These are phyloP conservation scores for Drosophila neonasuta DNA, from an alignment of 2,888 invertebrate species.

Conservation along the genomic window DNA sequence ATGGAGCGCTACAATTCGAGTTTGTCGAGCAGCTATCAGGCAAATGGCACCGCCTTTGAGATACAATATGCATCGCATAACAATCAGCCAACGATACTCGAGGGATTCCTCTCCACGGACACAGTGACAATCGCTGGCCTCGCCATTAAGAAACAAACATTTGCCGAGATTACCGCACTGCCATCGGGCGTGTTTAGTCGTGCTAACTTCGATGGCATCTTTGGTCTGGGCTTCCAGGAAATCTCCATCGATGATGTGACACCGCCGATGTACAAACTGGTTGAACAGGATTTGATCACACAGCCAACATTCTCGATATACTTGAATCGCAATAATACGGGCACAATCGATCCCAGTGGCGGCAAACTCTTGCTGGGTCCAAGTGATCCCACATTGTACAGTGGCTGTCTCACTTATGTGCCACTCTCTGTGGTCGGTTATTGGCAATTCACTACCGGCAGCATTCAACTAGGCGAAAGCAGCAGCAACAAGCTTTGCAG, in stretches of 20 bases:
- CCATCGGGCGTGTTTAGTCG: constrained; percentile 94
- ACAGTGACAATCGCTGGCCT: constrained; percentile 88
- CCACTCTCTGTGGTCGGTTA: constrained; percentile 92
- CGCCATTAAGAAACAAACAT: constrained; percentile 89
- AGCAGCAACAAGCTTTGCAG: constrained; percentile 84
- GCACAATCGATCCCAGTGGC: constrained; percentile 85
- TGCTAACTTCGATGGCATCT: constrained; percentile 98
- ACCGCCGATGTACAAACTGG: constrained; percentile 96
- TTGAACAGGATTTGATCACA: constrained; percentile 87
- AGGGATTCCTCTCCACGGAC: constrained; percentile 56
- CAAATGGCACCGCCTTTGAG: constrained; percentile 93
- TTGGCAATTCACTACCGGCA: constrained; percentile 96
- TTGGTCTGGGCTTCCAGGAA: constrained; percentile 93
- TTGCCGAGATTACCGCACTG: constrained; percentile 92
- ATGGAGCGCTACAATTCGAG: constrained; percentile 90
- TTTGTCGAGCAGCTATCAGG: constrained; percentile 89
- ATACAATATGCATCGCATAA: constrained; percentile 92
- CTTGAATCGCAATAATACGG: constrained; percentile 87
- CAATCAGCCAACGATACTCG: constrained; percentile 27
- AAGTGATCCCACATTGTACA: constrained; percentile 93
- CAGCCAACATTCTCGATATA: constrained; percentile 95
- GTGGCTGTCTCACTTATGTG: constrained; percentile 85
- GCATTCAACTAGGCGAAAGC: constrained; percentile 83
- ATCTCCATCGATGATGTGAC: constrained; percentile 94
- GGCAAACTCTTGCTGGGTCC: constrained; percentile 96